Conservation (phyloP, 2,797 vertebrate genomes). For the Sebastes nivosus region DNA sequence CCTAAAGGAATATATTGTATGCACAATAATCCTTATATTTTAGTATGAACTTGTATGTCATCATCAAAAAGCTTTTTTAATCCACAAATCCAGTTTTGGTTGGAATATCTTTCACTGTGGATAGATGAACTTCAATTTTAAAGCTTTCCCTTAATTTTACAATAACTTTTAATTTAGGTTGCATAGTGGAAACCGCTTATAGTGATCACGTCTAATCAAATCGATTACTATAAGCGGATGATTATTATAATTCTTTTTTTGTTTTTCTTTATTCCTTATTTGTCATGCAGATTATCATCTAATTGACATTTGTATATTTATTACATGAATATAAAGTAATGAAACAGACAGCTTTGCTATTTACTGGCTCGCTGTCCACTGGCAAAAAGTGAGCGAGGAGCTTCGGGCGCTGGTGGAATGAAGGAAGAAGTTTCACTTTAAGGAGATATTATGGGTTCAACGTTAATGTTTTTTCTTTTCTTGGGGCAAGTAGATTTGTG, state of each 20-base stretch:
- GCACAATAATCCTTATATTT: background rate
- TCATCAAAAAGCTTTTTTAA: background rate
- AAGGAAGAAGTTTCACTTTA: no score
- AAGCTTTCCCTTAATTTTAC: background rate
- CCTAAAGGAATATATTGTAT: background rate
- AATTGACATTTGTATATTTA: no score
- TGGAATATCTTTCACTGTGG: background rate
- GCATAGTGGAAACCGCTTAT: background rate
- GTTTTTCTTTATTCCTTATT: no score
- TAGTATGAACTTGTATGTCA: background rate
- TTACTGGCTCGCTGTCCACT: no score
- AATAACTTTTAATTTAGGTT: background rate
- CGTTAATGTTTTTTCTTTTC: no score
- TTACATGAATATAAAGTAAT: no score
- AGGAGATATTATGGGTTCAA: no score
- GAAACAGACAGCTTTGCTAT: no score
- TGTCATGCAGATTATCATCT: no score
- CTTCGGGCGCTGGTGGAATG: fast-evolving
- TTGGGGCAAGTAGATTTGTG: no score
- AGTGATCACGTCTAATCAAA: background rate
- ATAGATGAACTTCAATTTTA: background rate
- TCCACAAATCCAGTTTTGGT: background rate
- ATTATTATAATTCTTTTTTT: background rate
- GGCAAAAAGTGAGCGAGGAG: no score
- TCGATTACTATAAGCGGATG: fast-evolving